Evolutionary conservation across 1,140 invertebrate species (phyloP).

Genomic region (Carcinoscorpius rotundicauda): DNA sequence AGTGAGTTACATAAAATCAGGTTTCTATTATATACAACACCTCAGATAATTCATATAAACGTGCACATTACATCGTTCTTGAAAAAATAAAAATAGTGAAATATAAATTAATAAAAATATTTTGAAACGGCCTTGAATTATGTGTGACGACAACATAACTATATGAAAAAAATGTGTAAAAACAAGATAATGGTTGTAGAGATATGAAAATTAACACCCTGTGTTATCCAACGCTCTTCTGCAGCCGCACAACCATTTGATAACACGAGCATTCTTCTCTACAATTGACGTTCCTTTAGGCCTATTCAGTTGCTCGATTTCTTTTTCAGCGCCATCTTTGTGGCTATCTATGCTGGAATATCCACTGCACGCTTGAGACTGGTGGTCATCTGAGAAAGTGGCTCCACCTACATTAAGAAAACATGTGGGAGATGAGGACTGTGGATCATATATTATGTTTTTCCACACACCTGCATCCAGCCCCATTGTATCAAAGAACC

Average conservation of each 20-base stretch:
- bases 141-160: no score
- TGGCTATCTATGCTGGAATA: conserved; percentile 5
- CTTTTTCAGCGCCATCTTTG: conserved; percentile 9
- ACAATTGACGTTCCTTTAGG: conserved; percentile 65
- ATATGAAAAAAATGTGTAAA: no score
- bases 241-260: conserved; percentile 82
- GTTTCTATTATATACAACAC: no score
- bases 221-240: no score
- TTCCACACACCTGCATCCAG: conserved; percentile 41
- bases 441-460: conserved; percentile 2
- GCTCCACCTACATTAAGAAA: conserved; percentile 15
- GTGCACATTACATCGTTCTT: no score
- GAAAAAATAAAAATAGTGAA: no score
- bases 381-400: conserved; percentile 8
- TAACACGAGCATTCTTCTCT: conserved; percentile 85
- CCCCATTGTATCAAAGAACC: conserved; percentile 77
- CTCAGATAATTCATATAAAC: no score
- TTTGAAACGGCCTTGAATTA: no score
- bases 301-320: conserved; percentile 16
- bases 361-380: conserved; percentile 9
- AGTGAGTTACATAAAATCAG: no score
- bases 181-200: no score
- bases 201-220: no score
- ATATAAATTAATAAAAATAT: no score
- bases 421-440: conserved; percentile 5